A percentile compares a stretch with the other conserved stretches of the same genome.
Conservation (phyloP, 1,140 invertebrate genomes). For the Euura saliciscinereae region DNA sequence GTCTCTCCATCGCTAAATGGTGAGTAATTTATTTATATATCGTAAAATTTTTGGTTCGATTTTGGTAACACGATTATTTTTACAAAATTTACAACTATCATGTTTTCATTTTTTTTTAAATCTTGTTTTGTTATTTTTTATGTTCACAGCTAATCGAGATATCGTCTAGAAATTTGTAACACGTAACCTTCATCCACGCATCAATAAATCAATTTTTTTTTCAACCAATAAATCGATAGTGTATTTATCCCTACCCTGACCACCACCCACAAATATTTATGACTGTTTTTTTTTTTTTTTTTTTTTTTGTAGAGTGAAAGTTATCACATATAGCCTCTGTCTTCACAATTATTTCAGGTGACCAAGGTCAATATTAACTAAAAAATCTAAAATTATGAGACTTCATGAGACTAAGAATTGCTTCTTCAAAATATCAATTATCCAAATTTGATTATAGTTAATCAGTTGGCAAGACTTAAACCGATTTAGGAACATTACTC, state of each 20-base stretch:
- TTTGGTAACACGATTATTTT: no score
- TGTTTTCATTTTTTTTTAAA: neutral
- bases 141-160: slow-evolving; percentile 35
- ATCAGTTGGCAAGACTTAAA: neutral
- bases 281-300: neutral
- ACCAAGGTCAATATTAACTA: no score
- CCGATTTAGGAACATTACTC: neutral
- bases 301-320: neutral
- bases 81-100: neutral
- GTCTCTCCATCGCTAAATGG: slow-evolving; percentile 46
- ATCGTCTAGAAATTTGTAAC: slow-evolving; percentile 17
- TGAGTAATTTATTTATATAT: slow-evolving; percentile 22
- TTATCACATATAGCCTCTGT: no score
- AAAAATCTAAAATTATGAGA: no score
- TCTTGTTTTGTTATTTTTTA: slow-evolving; percentile 22
- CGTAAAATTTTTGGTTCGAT: neutral
- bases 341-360: no score
- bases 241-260: no score
- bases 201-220: slow-evolving; percentile 11
- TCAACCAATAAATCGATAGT: slow-evolving; percentile 6
- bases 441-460: no score
- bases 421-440: no score
- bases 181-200: slow-evolving; percentile 1
- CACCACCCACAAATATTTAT: neutral
- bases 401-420: no score